Evolutionary conservation across 37 sponge, comb jelly and placozoan genomes (phyloP).

Genomic region (Haliclona indistincta): DNA sequence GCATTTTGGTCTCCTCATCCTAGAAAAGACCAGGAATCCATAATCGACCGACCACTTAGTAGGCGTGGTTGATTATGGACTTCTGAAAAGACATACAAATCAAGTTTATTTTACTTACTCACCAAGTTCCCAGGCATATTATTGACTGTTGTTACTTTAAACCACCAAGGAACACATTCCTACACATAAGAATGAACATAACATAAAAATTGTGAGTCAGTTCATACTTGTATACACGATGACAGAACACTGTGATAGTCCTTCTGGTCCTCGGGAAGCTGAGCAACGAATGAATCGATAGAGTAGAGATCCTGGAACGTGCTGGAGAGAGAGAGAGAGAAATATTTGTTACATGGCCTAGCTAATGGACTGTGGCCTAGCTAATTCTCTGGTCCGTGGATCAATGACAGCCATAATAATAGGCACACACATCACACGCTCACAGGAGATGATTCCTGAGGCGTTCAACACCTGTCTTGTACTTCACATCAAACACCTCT

Average conservation of each 20-base stretch:
- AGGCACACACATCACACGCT: not conserved
- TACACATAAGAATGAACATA: not conserved
- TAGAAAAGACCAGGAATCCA: not conserved
- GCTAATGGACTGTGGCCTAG: too few relatives aligned
- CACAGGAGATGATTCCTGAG: slow-evolving; percentile 22
- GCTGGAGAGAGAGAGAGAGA: too few relatives aligned
- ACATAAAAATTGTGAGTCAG: not conserved
- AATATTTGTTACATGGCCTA: too few relatives aligned
- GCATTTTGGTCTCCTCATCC: slow-evolving; percentile 14
- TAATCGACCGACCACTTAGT: too few relatives aligned
- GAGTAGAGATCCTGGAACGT: not conserved
- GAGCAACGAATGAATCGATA: not conserved
- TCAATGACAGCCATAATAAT: too few relatives aligned
- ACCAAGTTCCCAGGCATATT: not conserved
- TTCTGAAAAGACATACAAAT: too few relatives aligned
- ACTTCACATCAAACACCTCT: slow-evolving; percentile 26
- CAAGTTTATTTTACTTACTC: too few relatives aligned
- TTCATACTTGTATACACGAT: not conserved
- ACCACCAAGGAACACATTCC: not conserved
- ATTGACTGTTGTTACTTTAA: not conserved
- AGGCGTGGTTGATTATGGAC: too few relatives aligned
- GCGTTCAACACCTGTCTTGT: not conserved
- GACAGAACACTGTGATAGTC: not conserved
- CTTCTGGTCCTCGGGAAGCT: slow-evolving; percentile 5
- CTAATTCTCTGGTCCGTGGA: too few relatives aligned